Evolutionary conservation across 92 coral and sea anemone species (phyloP), one percentile per base, ranked within the genome.

Genomic region (Epizoanthus stellaris): DNA sequence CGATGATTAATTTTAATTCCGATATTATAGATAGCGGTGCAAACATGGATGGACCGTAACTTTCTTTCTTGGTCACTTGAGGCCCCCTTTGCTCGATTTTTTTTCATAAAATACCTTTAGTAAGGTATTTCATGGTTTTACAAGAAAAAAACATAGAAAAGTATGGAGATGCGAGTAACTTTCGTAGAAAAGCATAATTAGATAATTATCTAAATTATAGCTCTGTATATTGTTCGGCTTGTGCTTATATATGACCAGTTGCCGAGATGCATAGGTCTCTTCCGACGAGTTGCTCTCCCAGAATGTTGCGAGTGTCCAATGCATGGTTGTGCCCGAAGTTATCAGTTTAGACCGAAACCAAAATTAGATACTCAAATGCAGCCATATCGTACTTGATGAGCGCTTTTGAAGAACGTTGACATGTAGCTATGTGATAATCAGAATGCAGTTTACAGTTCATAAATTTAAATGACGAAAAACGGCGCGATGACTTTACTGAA

Each of bases 171-270:
- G 61, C 60, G 34, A 67, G 21, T 79, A 71, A 79, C 49, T 40
- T 40, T 38, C 42, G 19, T 79, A 13, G 73, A 61, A 16, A 54
- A 43, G 49, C 23, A 13, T 79, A 62, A 79, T 79, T 19, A 40
- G 59, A 15, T 39, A 63, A 79, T 79, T 45, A 79, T 64, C 59
- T 53, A 75, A 75, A 75, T 34, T 21, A 45, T 57, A 57, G 66
- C 59, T 52, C 56, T 52, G 56, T 52, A 52, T 52, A 52, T 52
- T 9, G 56, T 52, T 52, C 62, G 39, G 58, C 70, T 14, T 13
- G 43, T 21, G 56, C 42, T 63, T 52, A 63, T 38, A 40, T 9
- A 6, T 58, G 68, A 59, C 23, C 60, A 16, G 13, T n/a, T 63
- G 61, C 67, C 83, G 42, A 79, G 53, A 39, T 9, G 60, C 56